Conservation (phyloP, 2,113 vertebrate genomes). For the Ammodytes marinus region DNA sequence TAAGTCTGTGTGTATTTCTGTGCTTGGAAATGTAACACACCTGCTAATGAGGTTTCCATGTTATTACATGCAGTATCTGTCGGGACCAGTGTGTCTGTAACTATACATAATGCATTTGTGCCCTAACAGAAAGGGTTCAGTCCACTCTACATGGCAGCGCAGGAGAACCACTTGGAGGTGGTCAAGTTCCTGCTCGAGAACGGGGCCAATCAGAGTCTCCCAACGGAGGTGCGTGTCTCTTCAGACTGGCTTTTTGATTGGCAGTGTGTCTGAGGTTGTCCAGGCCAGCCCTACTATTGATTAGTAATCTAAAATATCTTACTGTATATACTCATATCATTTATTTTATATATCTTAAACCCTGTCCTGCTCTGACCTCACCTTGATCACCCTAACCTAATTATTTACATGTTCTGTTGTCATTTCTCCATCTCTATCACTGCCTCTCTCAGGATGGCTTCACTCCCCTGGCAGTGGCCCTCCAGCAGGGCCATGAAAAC, state of each 20-base stretch:
- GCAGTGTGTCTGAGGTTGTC: neutral
- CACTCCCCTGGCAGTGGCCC: conserved; percentile 94
- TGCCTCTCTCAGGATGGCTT: conserved; percentile 91
- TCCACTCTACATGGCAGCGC: conserved; percentile 97
- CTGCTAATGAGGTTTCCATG: neutral
- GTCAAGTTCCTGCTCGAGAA: conserved; percentile 98
- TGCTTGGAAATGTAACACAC: neutral
- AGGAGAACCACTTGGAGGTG: conserved; percentile 98
- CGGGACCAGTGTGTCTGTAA: neutral
- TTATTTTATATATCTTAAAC: neutral
- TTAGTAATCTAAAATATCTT: neutral
- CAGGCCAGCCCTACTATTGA: neutral
- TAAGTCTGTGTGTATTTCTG: conserved; percentile 16
- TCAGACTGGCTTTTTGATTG: neutral
- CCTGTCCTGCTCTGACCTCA: neutral
- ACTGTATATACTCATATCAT: conserved; percentile 12
- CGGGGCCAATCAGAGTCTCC: conserved; percentile 97
- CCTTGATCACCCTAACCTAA: neutral
- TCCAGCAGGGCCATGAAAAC: conserved; percentile 98
- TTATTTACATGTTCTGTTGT: neutral
- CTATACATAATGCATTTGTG: conserved; percentile 14
- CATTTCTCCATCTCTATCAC: neutral
- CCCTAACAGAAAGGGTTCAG: conserved; percentile 96
- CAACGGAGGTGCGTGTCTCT: conserved; percentile 90
- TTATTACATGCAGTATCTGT: conserved; percentile 4